phyloP scores from a whole-genome alignment of 2,888 invertebrate species.

The Drosophila neotestacea region DNA sequence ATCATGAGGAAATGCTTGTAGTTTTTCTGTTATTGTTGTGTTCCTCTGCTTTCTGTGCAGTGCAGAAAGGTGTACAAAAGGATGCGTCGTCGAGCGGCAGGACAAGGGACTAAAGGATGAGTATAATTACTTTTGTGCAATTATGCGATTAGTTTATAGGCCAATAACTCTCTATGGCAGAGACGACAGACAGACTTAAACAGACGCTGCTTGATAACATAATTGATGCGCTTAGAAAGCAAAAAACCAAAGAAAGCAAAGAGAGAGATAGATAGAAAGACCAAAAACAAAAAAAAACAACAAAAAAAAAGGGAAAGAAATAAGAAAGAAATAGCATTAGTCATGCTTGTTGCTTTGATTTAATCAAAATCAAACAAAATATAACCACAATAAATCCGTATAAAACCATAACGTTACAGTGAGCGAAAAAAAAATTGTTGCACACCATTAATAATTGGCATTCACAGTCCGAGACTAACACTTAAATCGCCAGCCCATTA shows the following conservation, averaged over 20 bases:
- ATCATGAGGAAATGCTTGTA: conserved; percentile 62
- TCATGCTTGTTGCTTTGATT: conserved; percentile 52
- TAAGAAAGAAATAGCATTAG: neutral
- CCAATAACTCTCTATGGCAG: conserved; percentile 78
- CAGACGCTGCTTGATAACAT: conserved; percentile 46
- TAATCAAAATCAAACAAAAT: conserved; percentile 54
- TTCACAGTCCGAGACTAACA: conserved; percentile 54
- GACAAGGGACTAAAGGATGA: conserved; percentile 40
- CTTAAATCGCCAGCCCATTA: conserved; percentile 62
- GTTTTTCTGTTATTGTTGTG: conserved; percentile 10
- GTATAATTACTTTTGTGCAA: conserved; percentile 79
- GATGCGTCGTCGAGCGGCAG: conserved; percentile 34
- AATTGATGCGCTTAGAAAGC: conserved; percentile 61
- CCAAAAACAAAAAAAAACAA: neutral
- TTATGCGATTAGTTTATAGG: conserved; percentile 83
- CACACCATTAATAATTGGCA: conserved; percentile 56
- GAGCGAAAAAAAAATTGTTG: conserved; percentile 33
- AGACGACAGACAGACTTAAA: conserved; percentile 11
- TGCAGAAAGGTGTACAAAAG: conserved; percentile 53
- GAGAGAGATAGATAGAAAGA: neutral
- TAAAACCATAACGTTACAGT: conserved; percentile 20
- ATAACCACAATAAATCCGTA: conserved; percentile 29
- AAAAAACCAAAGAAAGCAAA: conserved; percentile 3
- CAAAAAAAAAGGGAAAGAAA: neutral
- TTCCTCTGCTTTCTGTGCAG: neutral